Percentiles rank a stretch among this genome's conserved stretches.
These are phyloP conservation scores for Cryptoprocta ferox DNA, from an alignment of 2,797 vertebrate genomes.

Conservation along the genomic window DNA sequence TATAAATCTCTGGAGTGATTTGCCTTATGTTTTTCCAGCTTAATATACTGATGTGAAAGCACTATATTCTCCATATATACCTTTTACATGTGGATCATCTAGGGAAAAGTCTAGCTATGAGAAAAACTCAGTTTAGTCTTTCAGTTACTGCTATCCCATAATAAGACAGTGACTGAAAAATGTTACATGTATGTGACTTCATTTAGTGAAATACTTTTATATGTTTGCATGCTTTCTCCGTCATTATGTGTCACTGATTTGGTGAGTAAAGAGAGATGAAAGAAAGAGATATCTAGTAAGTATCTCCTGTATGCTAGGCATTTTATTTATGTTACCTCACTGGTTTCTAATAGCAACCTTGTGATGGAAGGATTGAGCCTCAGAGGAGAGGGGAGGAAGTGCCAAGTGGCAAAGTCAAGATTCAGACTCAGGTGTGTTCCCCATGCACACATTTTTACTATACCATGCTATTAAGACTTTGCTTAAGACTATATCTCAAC, in stretches of 20 bases:
- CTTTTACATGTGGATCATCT: background rate
- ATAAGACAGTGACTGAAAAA: slow-evolving; percentile 4
- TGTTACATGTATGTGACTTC: background rate
- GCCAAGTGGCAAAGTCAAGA: background rate
- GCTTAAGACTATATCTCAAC: background rate
- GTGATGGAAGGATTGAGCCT: background rate
- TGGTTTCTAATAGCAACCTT: background rate
- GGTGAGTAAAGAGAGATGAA: background rate
- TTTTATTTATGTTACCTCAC: background rate
- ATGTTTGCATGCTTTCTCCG: slow-evolving; percentile 10
- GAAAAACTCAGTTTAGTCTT: slow-evolving; percentile 16
- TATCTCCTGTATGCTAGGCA: background rate
- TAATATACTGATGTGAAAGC: background rate
- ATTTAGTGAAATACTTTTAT: slow-evolving; percentile 38
- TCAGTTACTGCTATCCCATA: background rate
- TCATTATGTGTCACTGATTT: background rate
- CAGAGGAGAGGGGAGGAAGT: background rate
- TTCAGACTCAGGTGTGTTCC: background rate
- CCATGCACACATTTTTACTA: background rate
- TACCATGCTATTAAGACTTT: background rate
- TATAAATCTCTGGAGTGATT: slow-evolving; percentile 33
- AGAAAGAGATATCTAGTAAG: background rate
- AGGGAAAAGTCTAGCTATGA: background rate
- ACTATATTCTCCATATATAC: background rate
- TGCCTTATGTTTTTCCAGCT: background rate